Percentiles rank a stretch among this genome's conserved stretches.
Conservation (phyloP, 2,888 invertebrate species). For the Cancer borealis region DNA sequence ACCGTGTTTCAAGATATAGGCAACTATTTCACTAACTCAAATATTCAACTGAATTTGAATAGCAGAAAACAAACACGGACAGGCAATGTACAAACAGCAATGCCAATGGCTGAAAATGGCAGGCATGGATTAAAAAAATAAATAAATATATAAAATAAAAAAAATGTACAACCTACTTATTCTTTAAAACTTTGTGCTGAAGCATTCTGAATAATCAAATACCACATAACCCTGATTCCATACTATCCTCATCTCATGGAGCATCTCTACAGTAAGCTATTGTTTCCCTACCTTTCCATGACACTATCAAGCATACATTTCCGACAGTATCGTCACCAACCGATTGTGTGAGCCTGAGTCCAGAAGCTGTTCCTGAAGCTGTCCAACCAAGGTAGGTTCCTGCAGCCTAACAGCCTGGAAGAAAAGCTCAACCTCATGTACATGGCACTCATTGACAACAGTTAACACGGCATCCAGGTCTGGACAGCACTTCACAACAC, state of each 20-base stretch:
- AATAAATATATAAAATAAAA: too few relatives aligned
- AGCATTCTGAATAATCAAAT: neutral
- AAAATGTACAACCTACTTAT: neutral
- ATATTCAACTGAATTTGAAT: too few relatives aligned
- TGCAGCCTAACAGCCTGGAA: slow-evolving; percentile 66
- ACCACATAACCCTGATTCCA: neutral
- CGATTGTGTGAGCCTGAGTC: slow-evolving; percentile 73
- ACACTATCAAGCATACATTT: slow-evolving; percentile 72
- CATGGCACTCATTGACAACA: slow-evolving; percentile 74
- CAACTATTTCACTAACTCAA: too few relatives aligned
- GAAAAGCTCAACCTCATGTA: slow-evolving; percentile 74
- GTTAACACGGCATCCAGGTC: slow-evolving; percentile 65
- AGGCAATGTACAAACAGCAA: too few relatives aligned
- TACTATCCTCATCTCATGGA: neutral
- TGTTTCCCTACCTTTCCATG: neutral
- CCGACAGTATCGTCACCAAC: slow-evolving; percentile 72
- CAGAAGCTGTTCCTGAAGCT: slow-evolving; percentile 75
- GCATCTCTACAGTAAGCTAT: neutral
- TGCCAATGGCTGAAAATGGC: too few relatives aligned
- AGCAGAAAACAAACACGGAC: too few relatives aligned
- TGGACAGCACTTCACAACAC: slow-evolving; percentile 61
- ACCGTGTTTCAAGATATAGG: too few relatives aligned
- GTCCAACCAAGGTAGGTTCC: slow-evolving; percentile 71
- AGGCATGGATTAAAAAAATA: too few relatives aligned
- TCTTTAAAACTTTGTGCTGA: neutral